A percentile compares a stretch with the other conserved stretches of the same genome.
phyloP scores from a whole-genome alignment of 1,140 invertebrate genomes.

The Euura lappo region DNA sequence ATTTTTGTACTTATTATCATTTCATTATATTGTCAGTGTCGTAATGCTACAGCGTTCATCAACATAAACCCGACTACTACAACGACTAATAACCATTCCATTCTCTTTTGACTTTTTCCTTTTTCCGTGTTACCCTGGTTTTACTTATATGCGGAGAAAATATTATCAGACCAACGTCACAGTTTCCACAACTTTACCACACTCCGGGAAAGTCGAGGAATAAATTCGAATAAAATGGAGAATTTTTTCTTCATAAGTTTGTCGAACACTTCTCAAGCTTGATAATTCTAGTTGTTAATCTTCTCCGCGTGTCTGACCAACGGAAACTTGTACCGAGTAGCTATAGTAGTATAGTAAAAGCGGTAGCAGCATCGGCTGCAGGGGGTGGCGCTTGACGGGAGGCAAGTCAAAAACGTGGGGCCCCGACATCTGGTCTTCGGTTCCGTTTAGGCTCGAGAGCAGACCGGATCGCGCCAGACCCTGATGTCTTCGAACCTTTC shows the following conservation, averaged over 20 bases:
- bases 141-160: no score
- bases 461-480: not conserved
- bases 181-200: no score
- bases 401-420: not conserved
- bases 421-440: slow-evolving; percentile 2
- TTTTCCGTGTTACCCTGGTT: no score
- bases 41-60: not conserved
- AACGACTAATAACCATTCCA: not conserved
- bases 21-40: not conserved
- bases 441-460: slow-evolving; percentile 1
- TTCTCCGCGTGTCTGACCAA: not conserved
- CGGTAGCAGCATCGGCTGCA: not conserved
- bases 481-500: slow-evolving; percentile 6
- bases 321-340: not conserved
- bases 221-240: no score
- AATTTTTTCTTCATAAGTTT: no score
- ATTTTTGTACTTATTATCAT: not conserved
- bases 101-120: not conserved
- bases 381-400: not conserved
- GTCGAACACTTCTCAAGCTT: no score
- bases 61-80: not conserved
- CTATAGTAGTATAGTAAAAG: not conserved
- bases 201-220: no score
- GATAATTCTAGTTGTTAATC: no score
- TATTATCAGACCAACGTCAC: no score